Evolutionary conservation across 2,113 vertebrate species (phyloP).

Genomic region (Thalassoma bifasciatum): DNA sequence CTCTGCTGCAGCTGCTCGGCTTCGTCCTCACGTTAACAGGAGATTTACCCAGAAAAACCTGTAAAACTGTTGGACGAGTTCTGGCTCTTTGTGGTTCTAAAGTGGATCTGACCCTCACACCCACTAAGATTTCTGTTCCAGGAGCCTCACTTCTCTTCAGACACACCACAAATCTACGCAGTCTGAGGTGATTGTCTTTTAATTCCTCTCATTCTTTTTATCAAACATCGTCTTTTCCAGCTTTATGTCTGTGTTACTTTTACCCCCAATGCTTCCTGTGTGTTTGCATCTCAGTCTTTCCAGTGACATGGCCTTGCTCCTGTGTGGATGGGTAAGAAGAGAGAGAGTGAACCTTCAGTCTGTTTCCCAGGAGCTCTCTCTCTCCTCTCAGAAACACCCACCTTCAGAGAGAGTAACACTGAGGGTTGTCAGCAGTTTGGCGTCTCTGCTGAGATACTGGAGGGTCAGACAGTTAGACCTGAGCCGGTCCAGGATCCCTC

Average conservation of each 20-base stretch:
- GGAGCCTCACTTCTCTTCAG: neutral
- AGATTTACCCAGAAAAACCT: conserved; percentile 1
- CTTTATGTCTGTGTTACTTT: neutral
- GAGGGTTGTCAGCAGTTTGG: conserved; percentile 33
- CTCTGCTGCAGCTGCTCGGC: conserved; percentile 11
- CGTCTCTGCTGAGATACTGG: conserved; percentile 45
- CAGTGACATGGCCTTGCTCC: neutral
- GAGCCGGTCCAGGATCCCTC: conserved; percentile 19
- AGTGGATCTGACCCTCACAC: conserved; percentile 41
- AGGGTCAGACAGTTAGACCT: conserved; percentile 11
- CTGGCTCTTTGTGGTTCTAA: neutral
- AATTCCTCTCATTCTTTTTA: neutral
- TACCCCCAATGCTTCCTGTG: neutral
- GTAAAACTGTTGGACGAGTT: conserved; percentile 22
- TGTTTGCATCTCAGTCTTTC: conserved; percentile 30
- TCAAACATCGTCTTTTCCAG: accelerated
- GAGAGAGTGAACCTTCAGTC: accelerated
- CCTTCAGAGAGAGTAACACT: neutral
- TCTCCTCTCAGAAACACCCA: accelerated
- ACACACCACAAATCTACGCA: conserved; percentile 8
- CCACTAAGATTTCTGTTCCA: conserved; percentile 30
- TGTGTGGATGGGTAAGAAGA: conserved; percentile 36
- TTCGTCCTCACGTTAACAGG: conserved; percentile 27
- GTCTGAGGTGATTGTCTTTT: conserved; percentile 19
- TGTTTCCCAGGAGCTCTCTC: conserved; percentile 11